phyloP scores from a whole-genome alignment of 2,888 invertebrate genomes.

The Cosmia trapezina region DNA sequence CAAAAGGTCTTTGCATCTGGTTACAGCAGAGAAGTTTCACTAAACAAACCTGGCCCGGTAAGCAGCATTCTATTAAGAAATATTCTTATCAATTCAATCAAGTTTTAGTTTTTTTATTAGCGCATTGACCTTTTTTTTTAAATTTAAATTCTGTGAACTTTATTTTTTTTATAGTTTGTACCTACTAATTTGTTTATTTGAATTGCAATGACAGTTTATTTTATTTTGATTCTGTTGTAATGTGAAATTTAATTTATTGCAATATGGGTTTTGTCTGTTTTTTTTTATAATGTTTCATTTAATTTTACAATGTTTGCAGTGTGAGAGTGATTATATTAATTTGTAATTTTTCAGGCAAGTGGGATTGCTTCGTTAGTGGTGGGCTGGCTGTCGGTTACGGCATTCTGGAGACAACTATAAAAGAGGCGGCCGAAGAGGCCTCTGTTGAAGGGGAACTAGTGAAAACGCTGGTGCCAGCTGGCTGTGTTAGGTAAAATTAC shows the following conservation, averaged over 20 bases:
- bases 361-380: conserved; percentile 99
- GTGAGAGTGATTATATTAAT: background rate
- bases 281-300: no score
- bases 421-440: conserved; percentile 98
- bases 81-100: background rate
- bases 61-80: conserved; percentile 36
- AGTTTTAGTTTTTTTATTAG: background rate
- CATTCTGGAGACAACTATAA: conserved; percentile 96
- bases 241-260: background rate
- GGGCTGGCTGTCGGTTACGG: conserved; percentile 97
- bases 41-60: conserved; percentile 98
- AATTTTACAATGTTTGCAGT: background rate
- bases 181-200: background rate
- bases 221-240: background rate
- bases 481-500: conserved; percentile 93
- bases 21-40: conserved; percentile 97
- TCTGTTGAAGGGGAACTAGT: conserved; percentile 95
- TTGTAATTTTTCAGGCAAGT: conserved; percentile 90
- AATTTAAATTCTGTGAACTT: background rate
- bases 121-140: background rate
- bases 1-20: conserved; percentile 97
- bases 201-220: background rate
- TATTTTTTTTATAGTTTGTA: background rate
- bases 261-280: background rate
- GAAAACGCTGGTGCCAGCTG: conserved; percentile 93